phyloP scores from a whole-genome alignment of 2,888 invertebrate genomes.

The Myopa tessellatipennis region DNA sequence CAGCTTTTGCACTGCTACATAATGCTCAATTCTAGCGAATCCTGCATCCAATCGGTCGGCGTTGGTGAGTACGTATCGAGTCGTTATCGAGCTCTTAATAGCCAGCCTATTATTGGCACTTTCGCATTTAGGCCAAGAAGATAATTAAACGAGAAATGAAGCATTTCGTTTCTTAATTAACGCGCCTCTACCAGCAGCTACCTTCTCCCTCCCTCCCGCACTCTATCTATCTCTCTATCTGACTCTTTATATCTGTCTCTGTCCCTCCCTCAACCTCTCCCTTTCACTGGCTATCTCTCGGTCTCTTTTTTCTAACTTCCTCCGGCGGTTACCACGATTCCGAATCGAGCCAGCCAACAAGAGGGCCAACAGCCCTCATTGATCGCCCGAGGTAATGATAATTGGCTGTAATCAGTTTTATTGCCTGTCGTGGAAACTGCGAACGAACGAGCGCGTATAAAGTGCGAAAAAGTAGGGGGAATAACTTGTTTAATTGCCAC shows the following conservation, averaged over 20 bases:
- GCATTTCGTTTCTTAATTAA: slow-evolving; percentile 24
- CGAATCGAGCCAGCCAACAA: neutral
- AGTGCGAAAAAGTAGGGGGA: neutral
- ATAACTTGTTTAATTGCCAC: too few species aligned
- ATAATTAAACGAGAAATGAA: slow-evolving; percentile 40
- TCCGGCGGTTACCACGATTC: too few species aligned
- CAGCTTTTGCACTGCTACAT: neutral
- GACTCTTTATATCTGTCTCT: too few species aligned
- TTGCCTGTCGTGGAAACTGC: slow-evolving; percentile 19
- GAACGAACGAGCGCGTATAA: neutral
- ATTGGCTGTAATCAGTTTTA: slow-evolving; percentile 38
- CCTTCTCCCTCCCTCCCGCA: too few species aligned
- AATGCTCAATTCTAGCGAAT: neutral
- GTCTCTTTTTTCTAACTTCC: too few species aligned
- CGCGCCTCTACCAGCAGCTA: neutral
- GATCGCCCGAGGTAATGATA: slow-evolving; percentile 37
- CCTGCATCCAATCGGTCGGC: neutral
- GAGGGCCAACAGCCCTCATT: slow-evolving; percentile 16
- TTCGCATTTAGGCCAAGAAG: slow-evolving; percentile 43
- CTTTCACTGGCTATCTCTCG: too few species aligned
- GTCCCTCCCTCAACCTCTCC: too few species aligned
- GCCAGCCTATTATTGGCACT: slow-evolving; percentile 39
- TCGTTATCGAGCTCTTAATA: slow-evolving; percentile 34
- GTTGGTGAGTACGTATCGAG: slow-evolving; percentile 6
- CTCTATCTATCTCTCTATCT: too few species aligned